Evolutionary conservation across 2,888 invertebrate species (phyloP).

Genomic region (Gonocerus acuteangulatus): DNA sequence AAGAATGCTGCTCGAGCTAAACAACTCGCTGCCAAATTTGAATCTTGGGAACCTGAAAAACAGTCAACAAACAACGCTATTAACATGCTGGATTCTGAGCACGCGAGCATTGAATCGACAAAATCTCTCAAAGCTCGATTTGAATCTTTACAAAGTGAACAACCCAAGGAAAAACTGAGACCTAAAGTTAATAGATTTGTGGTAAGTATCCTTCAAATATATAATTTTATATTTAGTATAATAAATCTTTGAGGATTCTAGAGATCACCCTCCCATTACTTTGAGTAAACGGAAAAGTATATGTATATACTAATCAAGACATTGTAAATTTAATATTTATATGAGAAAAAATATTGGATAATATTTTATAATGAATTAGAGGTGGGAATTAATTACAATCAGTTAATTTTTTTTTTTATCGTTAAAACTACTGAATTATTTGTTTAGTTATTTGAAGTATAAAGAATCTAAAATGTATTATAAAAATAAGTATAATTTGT

Average conservation of each 20-base stretch:
- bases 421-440: too few species aligned
- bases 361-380: too few species aligned
- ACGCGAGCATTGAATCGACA: slow-evolving; percentile 74
- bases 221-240: not conserved
- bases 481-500: too few species aligned
- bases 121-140: slow-evolving; percentile 62
- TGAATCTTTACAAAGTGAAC: slow-evolving; percentile 65
- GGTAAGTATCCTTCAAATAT: slow-evolving; percentile 56
- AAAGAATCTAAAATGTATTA: too few species aligned
- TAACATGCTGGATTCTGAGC: slow-evolving; percentile 47
- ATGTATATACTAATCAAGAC: slow-evolving; percentile 12
- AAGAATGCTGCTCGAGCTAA: slow-evolving; percentile 64
- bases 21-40: slow-evolving; percentile 77
- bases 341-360: too few species aligned
- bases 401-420: too few species aligned
- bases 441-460: too few species aligned
- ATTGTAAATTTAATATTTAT: slow-evolving; percentile 8
- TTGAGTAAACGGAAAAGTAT: slow-evolving; percentile 13
- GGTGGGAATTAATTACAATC: too few species aligned
- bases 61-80: slow-evolving; percentile 45
- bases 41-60: slow-evolving; percentile 68
- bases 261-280: too few species aligned
- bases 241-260: too few species aligned
- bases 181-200: slow-evolving; percentile 85
- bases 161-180: slow-evolving; percentile 49